phyloP scores from a whole-genome alignment of 2,113 vertebrate species.

The Grantiella picta region DNA sequence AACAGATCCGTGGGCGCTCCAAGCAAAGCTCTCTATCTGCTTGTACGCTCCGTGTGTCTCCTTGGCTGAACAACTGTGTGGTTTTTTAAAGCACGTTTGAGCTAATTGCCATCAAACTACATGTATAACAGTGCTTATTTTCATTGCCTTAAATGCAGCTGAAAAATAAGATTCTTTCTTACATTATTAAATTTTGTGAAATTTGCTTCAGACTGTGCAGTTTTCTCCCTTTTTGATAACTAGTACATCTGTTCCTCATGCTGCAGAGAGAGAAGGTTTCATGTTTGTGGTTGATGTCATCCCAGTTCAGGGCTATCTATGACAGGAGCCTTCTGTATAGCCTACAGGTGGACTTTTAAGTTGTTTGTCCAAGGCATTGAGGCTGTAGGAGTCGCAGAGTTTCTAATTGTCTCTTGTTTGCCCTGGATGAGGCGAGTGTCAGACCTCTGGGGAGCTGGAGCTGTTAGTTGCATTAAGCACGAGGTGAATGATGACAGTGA shows the following conservation, averaged over 20 bases:
- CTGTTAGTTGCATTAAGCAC: background rate
- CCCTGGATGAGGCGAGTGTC: background rate
- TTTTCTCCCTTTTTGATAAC: background rate
- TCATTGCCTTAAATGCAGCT: background rate
- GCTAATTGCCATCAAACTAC: background rate
- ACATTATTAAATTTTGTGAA: background rate
- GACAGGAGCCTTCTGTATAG: background rate
- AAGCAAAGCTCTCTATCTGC: background rate
- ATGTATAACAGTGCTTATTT: background rate
- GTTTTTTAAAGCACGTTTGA: background rate
- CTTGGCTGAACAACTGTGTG: background rate
- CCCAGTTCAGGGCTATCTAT: background rate
- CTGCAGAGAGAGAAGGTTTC: background rate
- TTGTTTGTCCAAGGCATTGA: background rate
- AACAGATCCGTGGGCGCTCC: fast-evolving
- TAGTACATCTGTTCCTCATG: background rate
- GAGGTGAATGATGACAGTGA: background rate
- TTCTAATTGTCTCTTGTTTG: background rate
- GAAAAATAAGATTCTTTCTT: background rate
- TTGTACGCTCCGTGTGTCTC: background rate
- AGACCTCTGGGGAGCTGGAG: background rate
- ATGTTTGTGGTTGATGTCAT: background rate
- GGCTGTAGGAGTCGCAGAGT: background rate
- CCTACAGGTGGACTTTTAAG: background rate
- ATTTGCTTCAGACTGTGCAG: background rate